Base-by-base conservation (phyloP, 2,797 vertebrate species). In the Melopsittacus undulatus region DNA sequence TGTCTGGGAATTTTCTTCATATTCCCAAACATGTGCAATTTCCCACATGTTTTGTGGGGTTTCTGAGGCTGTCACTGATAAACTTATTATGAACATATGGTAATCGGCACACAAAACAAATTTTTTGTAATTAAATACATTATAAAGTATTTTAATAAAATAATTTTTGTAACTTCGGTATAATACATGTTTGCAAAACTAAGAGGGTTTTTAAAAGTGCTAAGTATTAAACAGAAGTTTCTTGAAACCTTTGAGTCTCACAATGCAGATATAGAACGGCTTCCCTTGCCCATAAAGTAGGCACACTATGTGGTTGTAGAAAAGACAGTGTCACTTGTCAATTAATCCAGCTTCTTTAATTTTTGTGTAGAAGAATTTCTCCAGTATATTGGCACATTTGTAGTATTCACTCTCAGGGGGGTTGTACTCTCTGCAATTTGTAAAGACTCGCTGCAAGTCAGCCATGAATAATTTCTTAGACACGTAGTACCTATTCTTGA, bases 281-380 rank as follows among this genome's bases (percentile, higher is more conserved):
- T 96, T 95, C 84, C 64, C 83, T 81, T 87, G 95, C 93, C 96
- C 92, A 91, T 90, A 85, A 89, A 70, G 77, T 83, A 97, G 98
- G 97, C 97, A 97, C 96, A 52, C 93, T 95, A 90, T 92, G 96
- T 91, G 89, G 94, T 52, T 85, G 79, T 78, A 89, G 91, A 82
- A 93, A 51, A 96, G 86, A 91, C 93, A 96, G 95, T 94, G 97
- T 98, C 98, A 99, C 97, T 99, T 99, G 95, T 99, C 99, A 75
- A 99, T 99, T 96, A 99, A 98, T 83, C 99, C 99, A 9, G 99
- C 99, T 98, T 99, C 99, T 97, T 99, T 99, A 97, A 99, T 99
- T 98, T 99, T 99, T 95, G 98, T 99, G 98, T 99, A 99, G 98
- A 99, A 99, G 98, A 99, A 99, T 91, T 99, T 99, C 98, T 99